Evolutionary conservation across 2,797 vertebrate genomes (phyloP), one percentile per base, ranked within the genome.

Genomic region (Gymnothorax reevesii): DNA sequence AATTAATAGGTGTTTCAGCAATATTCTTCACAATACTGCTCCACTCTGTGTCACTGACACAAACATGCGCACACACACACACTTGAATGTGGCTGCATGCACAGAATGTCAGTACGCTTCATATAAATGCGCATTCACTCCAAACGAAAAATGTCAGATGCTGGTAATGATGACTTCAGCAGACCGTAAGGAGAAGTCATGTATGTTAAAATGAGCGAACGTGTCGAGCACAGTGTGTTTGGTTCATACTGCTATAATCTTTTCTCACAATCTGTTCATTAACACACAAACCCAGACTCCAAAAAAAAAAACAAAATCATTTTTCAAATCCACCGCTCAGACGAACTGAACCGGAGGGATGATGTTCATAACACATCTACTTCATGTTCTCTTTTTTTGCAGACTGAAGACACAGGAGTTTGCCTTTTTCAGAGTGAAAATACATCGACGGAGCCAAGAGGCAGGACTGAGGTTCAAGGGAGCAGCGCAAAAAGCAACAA

Each of bases 211-310:
- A 75, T 87, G 60, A 84, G 86, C 86, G 60, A 84, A 85, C 12
- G 86, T 54, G 79, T 84, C 69, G 87, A 87, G 89, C 89, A 85
- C 79, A 80, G 75, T 4, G 54, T 82, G 87, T 92, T 91, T 90
- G 87, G 66, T 82, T 75, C 59, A 80, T 83, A 89, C 90, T 91
- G 89, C 91, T 71, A 88, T 91, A 90, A 91, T 94, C 88, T 92
- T 92, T 88, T 90, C 90, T 90, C 91, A 92, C 91, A 93, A 90
- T 90, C 88, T 93, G 91, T 92, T 92, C 91, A 92, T 89, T 90
- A 91, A 91, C 92, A 89, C 89, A 91, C 33, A 75, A 75, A 2
- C 92, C 90, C 91, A 90, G 91, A 52, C 90, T 91, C 90, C 62
- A 22, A 89, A 90, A 92, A 90, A 92, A 91, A 89, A 91, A 90